Evolutionary conservation across 2,797 vertebrate species (phyloP).

Genomic region (Xiphophorus birchmanni): DNA sequence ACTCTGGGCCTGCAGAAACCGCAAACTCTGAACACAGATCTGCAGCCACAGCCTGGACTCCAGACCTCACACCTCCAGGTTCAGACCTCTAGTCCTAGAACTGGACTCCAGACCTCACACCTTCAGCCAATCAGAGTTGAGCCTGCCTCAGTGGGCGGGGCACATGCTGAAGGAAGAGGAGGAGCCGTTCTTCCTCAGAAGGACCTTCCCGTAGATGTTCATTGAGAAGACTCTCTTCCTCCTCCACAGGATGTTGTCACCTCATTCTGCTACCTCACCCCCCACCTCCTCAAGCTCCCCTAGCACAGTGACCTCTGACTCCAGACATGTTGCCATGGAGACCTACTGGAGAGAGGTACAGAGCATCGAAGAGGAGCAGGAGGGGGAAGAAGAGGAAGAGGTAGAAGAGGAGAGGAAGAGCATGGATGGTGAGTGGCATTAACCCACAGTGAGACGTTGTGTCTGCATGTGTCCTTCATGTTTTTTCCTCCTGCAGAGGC

Average conservation of each 20-base stretch:
- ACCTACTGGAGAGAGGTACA: slow-evolving; percentile 93
- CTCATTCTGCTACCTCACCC: slow-evolving; percentile 19
- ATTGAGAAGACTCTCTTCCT: background rate
- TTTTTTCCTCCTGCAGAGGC: slow-evolving; percentile 80
- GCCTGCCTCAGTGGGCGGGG: background rate
- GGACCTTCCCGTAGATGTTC: background rate
- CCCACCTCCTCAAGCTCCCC: slow-evolving; percentile 1
- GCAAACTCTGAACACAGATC: slow-evolving; percentile 1
- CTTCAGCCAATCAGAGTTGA: background rate
- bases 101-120: background rate
- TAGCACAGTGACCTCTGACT: slow-evolving; percentile 33
- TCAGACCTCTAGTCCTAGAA: background rate
- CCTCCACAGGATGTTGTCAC: slow-evolving; percentile 59
- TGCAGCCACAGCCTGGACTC: background rate
- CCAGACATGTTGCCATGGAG: slow-evolving; percentile 84
- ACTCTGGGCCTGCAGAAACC: background rate
- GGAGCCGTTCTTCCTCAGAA: background rate
- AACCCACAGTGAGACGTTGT: background rate
- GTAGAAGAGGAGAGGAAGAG: slow-evolving; percentile 85
- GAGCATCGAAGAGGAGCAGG: slow-evolving; percentile 87
- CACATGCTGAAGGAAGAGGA: background rate
- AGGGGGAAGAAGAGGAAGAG: slow-evolving; percentile 77
- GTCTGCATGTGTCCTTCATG: background rate
- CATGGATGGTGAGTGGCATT: slow-evolving; percentile 84
- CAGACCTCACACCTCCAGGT: background rate